Base-by-base conservation (phyloP, 1,140 invertebrate genomes). In the Arion vulgaris region DNA sequence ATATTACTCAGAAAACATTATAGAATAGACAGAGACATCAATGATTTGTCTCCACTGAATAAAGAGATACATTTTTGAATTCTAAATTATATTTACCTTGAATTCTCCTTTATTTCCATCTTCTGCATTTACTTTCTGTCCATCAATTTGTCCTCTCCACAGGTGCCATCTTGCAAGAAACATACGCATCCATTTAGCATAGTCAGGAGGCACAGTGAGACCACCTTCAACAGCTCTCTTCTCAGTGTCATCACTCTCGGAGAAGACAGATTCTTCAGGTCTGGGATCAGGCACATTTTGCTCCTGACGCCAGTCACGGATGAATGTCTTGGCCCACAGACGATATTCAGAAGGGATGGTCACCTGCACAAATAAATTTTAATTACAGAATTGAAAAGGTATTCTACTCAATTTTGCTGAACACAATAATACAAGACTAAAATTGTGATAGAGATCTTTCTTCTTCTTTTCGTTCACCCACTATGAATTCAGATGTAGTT, bases 141-240 rank as follows among this genome's bases (percentile, higher is more conserved):
- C 41, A 38, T 41, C 39, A 36, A 71, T 19, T 28, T 57, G n/a
- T 5, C 78, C 66, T 71, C 66, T 80, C 39, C 66, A 57, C n/a
- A 51, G n/a, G 28, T 80, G 78, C 78, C 78, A 80, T 51, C 51
- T 80, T 19, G n/a, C 15, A 38, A 80, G 78, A 51, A 71, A 80
- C n/a, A 28, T 69, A 1, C 32, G n/a, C 36, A 80, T 26, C 78
- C 78, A 80, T 36, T 49, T 69, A 23, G 13, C n/a, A 39, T 80
- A 80, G n/a, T 71, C 78, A 45, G 36, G 23, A 19, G 78, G 78
- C 0, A 80, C 45, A 19, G 38, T 51, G 1, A 39, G 38, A 7
- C 49, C 34, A 11, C 76, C 53, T 78, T 78, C 9, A 32, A 9
- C 36, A 13, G n/a, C n/a, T 15, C 71, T 66, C 23, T n/a, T 79